Evolutionary conservation across 2,888 invertebrate genomes (phyloP).

Genomic region (Eupithecia exiguata): DNA sequence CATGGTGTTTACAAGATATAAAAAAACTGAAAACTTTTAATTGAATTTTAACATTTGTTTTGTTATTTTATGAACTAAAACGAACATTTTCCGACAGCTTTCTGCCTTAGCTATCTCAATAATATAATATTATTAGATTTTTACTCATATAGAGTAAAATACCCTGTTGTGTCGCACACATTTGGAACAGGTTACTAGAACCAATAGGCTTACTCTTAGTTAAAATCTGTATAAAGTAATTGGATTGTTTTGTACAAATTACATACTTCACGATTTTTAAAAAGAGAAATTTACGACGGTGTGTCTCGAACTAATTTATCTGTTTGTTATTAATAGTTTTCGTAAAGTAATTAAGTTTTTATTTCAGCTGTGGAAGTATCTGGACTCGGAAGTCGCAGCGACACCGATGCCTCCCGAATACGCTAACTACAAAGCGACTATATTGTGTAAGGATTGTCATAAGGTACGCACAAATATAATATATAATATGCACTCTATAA

Average conservation of each 20-base stretch:
- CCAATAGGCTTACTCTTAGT: no score
- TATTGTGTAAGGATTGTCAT: constrained; percentile 96
- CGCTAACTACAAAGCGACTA: constrained; percentile 90
- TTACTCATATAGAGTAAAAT: no score
- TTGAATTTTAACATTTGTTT: no score
- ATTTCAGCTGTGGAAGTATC: constrained; percentile 88
- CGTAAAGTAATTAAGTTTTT: background rate
- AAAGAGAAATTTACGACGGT: background rate
- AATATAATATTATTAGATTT: no score
- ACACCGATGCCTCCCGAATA: constrained; percentile 94
- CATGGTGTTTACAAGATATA: no score
- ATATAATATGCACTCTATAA: background rate
- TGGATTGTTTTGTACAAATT: no score
- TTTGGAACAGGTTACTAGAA: background rate
- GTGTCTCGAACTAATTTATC: background rate
- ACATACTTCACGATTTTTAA: background rate
- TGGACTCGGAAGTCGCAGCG: constrained; percentile 91
- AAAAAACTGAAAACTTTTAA: no score
- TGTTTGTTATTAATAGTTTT: background rate
- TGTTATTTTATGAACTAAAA: no score
- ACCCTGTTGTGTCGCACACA: no score
- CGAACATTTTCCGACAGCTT: no score
- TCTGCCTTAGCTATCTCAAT: no score
- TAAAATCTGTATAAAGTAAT: no score
- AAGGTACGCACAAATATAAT: constrained; percentile 76